Evolutionary conservation across 2,113 vertebrate genomes (phyloP), one percentile per base, ranked within the genome.

Genomic region (Cinclus cinclus): DNA sequence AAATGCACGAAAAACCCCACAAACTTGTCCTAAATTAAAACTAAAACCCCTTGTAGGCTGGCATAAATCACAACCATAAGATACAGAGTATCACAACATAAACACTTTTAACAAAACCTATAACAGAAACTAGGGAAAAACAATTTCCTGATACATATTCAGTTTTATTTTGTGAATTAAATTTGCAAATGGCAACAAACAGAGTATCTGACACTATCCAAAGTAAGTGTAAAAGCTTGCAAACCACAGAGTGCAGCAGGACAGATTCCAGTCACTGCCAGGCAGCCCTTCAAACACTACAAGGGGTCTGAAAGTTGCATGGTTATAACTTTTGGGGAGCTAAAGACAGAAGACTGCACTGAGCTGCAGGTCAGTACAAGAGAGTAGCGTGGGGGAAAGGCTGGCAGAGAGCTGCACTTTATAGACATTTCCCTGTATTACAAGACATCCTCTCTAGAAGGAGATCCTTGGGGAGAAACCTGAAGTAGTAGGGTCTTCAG

Each of bases 11-110:
- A 90, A 94, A 92, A 52, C 89, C 80, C 89, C 35, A 81, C 0
- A 8, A 87, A 83, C 58, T 73, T 88, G 87, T 35, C 81, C 92
- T 94, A 94, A 87, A 94, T 86, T 62, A 25, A 71, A 75, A 63
- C 15, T 39, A 80, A 80, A 86, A 74, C 49, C 10, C 6, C 7
- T 68, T 76, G 64, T 73, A 88, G n/a, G 47, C 56, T 47, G 70
- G 42, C 46, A 64, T n/a, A 92, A 89, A 86, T 81, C 25, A 89
- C 13, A 64, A 39, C 39, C 23, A 24, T 24, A 44, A 60, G 20
- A 82, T 12, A 91, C 47, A 55, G 5, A 56, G 19, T 18, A 63
- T 27, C 30, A 56, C 8, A 44, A n/a, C 42, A 75, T 19, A 73
- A 77, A 81, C 30, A 37, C 27, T 62, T 80, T 73, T 58, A 86